A percentile compares a stretch with the other conserved stretches of the same genome.
These are phyloP conservation scores for Mesorhabditis belari DNA, from an alignment of 2,888 invertebrate genomes.

Conservation along the genomic window DNA sequence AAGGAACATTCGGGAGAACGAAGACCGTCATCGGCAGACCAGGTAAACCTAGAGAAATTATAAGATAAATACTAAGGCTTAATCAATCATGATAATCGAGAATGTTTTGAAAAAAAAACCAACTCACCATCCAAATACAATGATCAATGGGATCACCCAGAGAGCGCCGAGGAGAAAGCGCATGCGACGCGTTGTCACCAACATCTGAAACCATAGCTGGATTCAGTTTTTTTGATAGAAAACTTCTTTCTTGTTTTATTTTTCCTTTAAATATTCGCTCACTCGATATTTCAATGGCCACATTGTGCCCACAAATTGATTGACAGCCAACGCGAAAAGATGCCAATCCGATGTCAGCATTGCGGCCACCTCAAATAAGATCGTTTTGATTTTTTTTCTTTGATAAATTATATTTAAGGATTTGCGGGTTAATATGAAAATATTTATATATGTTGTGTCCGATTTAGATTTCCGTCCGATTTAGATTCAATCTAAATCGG, in stretches of 20 bases:
- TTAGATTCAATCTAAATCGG: too few species aligned
- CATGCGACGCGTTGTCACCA: slow-evolving; percentile 43
- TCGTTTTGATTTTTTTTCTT: too few species aligned
- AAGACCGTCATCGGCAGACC: slow-evolving; percentile 35
- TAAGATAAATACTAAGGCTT: too few species aligned
- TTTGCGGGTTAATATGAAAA: too few species aligned
- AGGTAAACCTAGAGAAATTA: slow-evolving; percentile 19
- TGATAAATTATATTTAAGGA: too few species aligned
- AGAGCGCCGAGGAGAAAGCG: slow-evolving; percentile 34
- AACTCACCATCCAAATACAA: slow-evolving; percentile 35
- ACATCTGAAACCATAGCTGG: slow-evolving; percentile 33
- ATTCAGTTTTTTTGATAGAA: background rate
- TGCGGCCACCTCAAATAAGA: slow-evolving; percentile 44
- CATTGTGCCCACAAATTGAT: slow-evolving; percentile 47
- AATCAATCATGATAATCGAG: background rate
- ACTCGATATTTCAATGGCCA: slow-evolving; percentile 49
- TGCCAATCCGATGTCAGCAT: slow-evolving; percentile 51
- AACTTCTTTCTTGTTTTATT: background rate
- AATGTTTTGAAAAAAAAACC: background rate
- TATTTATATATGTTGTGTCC: too few species aligned
- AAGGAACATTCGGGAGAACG: slow-evolving; percentile 31
- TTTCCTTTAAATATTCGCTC: background rate
- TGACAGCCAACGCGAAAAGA: slow-evolving; percentile 45
- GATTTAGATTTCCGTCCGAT: too few species aligned
- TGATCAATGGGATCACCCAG: slow-evolving; percentile 40